Evolutionary conservation across 1,140 invertebrate species (phyloP), one percentile per base, ranked within the genome.

Genomic region (Argopecten irradians): DNA sequence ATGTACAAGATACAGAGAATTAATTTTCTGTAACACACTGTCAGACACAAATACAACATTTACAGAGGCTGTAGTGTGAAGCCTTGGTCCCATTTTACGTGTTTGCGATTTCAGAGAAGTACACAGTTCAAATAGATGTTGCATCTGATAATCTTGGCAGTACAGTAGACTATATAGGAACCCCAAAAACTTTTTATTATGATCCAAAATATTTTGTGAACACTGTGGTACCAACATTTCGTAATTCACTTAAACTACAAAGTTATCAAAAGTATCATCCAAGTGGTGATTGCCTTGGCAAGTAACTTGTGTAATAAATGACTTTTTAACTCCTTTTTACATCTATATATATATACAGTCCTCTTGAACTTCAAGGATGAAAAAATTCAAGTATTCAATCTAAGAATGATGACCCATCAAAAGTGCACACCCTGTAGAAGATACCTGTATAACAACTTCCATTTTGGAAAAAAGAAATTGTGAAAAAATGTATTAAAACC

Each of bases 291-390:
- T 71, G 22, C 55, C 5, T 71, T 28, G 55, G 55, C 55, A 71
- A 71, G 55, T 71, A 71, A 71, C 55, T 28, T 71, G 55, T 71
- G 55, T 71, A 71, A 71, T 71, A 71, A 71, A 71, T 71, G 55
- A 71, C 55, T 71, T 71, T 71, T 71, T 71, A 71, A 71, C 28
- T 71, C 55, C 55, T 71, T 71, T 71, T 71, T 71, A 71, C 55
- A 71, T 71, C 55, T 71, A 28, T 28, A 71, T 71, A 71, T 71
- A 28, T 28, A 71, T 71, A 71, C 22, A 71, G 55, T 71, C 22
- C 55, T 71, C 55, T 71, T 71, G 55, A 71, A 71, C 55, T 71
- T 71, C 55, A n/a, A n/a, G 22, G 16, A n/a, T 5, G 55, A 71
- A 71, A 71, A 71, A 71, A 71, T 7, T 16, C 22, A 71, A 28